Percentiles rank a stretch among this genome's conserved stretches.
Evolutionary conservation across 1,140 invertebrate species (phyloP).

Genomic region (Sitophilus oryzae): DNA sequence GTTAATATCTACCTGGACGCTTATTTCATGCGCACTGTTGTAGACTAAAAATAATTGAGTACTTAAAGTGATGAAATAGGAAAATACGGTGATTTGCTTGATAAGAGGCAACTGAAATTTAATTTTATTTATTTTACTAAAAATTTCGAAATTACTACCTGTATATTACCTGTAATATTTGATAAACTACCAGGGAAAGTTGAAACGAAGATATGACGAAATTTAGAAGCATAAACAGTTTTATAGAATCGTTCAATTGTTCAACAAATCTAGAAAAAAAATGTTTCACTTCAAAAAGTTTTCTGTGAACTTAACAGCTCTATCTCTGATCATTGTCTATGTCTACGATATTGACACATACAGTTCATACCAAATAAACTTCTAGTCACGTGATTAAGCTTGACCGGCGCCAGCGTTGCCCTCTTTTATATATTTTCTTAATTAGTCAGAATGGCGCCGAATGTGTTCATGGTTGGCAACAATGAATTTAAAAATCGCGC

Average conservation of each 20-base stretch:
- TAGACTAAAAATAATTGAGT: slow-evolving; percentile 22
- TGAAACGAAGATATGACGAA: slow-evolving; percentile 27
- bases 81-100: slow-evolving; percentile 12
- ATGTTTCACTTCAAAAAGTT: too few relatives aligned
- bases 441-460: too few relatives aligned
- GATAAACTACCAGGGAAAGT: slow-evolving; percentile 20
- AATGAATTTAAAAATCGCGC: too few relatives aligned
- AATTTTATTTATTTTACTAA: background rate
- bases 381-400: too few relatives aligned
- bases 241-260: slow-evolving; percentile 13
- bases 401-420: too few relatives aligned
- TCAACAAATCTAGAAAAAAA: slow-evolving; percentile 17
- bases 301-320: too few relatives aligned
- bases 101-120: slow-evolving; percentile 11
- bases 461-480: too few relatives aligned
- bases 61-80: slow-evolving; percentile 19
- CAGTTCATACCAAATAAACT: too few relatives aligned
- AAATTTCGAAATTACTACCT: background rate
- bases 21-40: slow-evolving; percentile 19
- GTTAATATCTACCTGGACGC: slow-evolving; percentile 16
- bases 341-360: too few relatives aligned
- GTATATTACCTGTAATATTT: slow-evolving; percentile 20
- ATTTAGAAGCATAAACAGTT: slow-evolving; percentile 20
- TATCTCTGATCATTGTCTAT: too few relatives aligned
- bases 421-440: too few relatives aligned